These are phyloP conservation scores for Frieseomelitta varia DNA, from an alignment of 1,140 invertebrate species.

Conservation along the genomic window DNA sequence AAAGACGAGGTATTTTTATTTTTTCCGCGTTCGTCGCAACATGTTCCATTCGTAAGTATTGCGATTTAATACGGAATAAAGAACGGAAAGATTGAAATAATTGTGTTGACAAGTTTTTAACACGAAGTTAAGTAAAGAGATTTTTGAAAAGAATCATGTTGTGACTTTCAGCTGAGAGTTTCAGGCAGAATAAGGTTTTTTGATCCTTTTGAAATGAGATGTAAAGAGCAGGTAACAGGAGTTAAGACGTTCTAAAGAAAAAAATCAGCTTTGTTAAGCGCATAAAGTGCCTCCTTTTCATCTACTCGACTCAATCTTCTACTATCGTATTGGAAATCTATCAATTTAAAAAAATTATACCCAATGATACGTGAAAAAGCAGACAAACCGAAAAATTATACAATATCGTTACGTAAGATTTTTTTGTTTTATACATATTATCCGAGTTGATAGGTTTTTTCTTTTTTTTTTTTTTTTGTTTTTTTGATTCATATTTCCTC, in stretches of 20 bases:
- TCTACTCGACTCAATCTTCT: not conserved
- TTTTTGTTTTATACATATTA: not conserved
- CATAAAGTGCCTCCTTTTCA: slow-evolving; percentile 16
- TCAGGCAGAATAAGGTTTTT: not conserved
- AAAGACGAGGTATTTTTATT: too few species aligned
- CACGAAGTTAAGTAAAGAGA: not conserved
- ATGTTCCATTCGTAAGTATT: too few species aligned
- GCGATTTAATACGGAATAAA: too few species aligned
- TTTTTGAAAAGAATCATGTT: not conserved
- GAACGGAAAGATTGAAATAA: too few species aligned
- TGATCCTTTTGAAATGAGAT: not conserved
- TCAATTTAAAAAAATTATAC: not conserved
- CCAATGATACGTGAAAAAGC: not conserved
- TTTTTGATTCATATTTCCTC: slow-evolving; percentile 48
- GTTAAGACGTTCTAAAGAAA: not conserved
- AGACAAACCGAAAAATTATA: not conserved
- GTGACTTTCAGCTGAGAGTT: not conserved
- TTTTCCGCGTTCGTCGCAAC: too few species aligned
- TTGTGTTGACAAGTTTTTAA: not conserved
- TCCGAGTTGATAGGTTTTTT: not conserved
- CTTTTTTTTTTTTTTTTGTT: slow-evolving; percentile 21
- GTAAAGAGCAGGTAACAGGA: slow-evolving; percentile 33
- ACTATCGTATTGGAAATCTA: not conserved
- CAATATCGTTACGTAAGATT: slow-evolving; percentile 11
- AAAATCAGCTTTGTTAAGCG: slow-evolving; percentile 18